Evolutionary conservation across 2,113 vertebrate species (phyloP), one percentile per base, ranked within the genome.

Genomic region (Dasyornis broadbenti): DNA sequence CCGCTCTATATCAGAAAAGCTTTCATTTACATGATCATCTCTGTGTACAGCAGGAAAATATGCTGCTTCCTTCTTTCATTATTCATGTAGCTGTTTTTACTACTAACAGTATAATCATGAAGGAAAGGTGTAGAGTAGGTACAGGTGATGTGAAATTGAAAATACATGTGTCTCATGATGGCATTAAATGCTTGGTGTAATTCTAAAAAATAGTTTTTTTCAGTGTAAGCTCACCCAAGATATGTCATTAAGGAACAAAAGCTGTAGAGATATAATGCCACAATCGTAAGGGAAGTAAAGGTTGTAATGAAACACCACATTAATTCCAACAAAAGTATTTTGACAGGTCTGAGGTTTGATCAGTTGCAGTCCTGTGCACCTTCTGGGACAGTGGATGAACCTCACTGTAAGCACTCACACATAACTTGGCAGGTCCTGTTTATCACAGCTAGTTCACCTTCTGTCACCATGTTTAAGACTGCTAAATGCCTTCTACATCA

Each of bases 401-500:
- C 47, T 73, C 73, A n/a, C 26, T 77, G 64, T n/a, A 78, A 82
- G 63, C 50, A 73, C 30, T 86, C 52, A 47, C 13, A 50, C 35
- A 54, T 61, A 86, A 80, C 71, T 90, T 89, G 60, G 82, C 84
- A 94, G 82, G 84, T 83, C 56, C 22, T 47, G 39, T 73, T 54
- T n/a, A 72, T 65, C 82, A 73, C 33, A 83, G 79, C 76, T 63
- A 73, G 80, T 83, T 79, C 64, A 95, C 94, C 84, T 95, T 94
- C 93, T 93, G 82, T 88, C 82, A 89, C 69, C 42, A 78, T 2
- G 2, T 80, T 91, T 90, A 95, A 84, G 70, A 76, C 70, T 92
- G 65, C 79, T 92, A 86, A 92, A 95, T 93, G 90, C 52, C 53
- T 88, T 95, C 73, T 75, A 3, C 76, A 86, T 73, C 85, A 90